Evolutionary conservation across 2,113 vertebrate species (phyloP), one percentile per base, ranked within the genome.

Genomic region (Protomyctophum bolini): DNA sequence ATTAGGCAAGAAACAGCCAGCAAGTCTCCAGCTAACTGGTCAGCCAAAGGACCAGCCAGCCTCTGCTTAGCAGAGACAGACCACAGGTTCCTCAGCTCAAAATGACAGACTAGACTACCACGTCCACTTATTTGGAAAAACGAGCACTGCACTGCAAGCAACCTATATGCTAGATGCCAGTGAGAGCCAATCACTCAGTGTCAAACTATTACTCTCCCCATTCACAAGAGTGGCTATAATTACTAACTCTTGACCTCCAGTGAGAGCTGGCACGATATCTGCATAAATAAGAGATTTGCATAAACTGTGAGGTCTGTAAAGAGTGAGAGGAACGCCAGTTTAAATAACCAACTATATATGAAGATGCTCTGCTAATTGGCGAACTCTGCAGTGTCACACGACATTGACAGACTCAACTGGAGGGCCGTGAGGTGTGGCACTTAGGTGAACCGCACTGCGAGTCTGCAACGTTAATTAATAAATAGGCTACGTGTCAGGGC

Each of bases 261-360:
- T 6, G 10, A 64, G 15, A 57, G 61, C 61, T 28, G 51, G 56
- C 47, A 63, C 11, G 3, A 41, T 41, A 33, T 62, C 69, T 64
- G 33, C 45, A 1, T 48, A 4, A 68, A 6, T 45, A 52, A 58
- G 12, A 46, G 4, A 8, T 46, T 29, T 29, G 46, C 61, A 76
- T 72, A 50, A 28, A 66, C 15, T 57, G 49, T 68, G 41, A 60
- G 28, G 49, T 69, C 49, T 49, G 12, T 6, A 54, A 29, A 63
- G 33, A 47, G 41, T 47, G 10, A 41, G 11, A 45, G 14, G 28
- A 60, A 5, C 28, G 10, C n/a, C 10, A 6, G 58, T 2, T 10
- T 60, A 60, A 60, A 60, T 41, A 10, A 29, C 41, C 41, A 52
- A 52, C 33, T 6, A 41, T 41, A 29, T 21, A 28, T 15, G 55